phyloP scores from a whole-genome alignment of 2,113 vertebrate genomes.

The Coturnix japonica region DNA sequence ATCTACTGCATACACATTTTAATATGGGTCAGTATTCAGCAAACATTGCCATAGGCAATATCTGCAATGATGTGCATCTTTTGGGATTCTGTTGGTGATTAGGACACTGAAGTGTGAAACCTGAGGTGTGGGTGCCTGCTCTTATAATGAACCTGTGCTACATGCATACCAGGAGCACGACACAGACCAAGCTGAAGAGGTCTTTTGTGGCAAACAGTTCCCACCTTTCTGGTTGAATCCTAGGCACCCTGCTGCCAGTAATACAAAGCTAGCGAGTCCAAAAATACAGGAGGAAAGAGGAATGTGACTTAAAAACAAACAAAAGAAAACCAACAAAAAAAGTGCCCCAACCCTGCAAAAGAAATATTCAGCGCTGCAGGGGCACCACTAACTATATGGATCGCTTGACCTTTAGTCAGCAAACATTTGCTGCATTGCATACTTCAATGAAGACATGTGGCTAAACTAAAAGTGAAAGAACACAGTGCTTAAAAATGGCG shows the following conservation, averaged over 20 bases:
- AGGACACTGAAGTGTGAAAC: not conserved
- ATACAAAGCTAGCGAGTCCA: not conserved
- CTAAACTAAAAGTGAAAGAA: not conserved
- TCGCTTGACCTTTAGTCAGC: not conserved
- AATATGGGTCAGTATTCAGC: not conserved
- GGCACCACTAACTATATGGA: not conserved
- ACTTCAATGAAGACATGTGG: not conserved
- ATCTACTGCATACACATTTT: not conserved
- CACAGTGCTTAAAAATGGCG: not conserved
- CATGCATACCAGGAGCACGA: not conserved
- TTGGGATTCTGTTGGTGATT: not conserved
- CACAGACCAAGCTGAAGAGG: not conserved
- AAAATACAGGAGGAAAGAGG: not conserved
- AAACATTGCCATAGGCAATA: not conserved
- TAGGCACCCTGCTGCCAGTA: not conserved
- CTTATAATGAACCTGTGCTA: not conserved
- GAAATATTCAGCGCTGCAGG: not conserved
- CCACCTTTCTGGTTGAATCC: not conserved
- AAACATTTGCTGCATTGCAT: not conserved
- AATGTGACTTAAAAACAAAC: not conserved
- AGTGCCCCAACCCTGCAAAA: rapidly evolving
- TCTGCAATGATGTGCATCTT: not conserved
- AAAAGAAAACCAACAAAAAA: not conserved
- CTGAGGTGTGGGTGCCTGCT: not conserved
- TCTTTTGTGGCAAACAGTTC: not conserved